Evolutionary conservation across 2,888 invertebrate species (phyloP), one percentile per base, ranked within the genome.

Genomic region (Ichneumoninae sp.): DNA sequence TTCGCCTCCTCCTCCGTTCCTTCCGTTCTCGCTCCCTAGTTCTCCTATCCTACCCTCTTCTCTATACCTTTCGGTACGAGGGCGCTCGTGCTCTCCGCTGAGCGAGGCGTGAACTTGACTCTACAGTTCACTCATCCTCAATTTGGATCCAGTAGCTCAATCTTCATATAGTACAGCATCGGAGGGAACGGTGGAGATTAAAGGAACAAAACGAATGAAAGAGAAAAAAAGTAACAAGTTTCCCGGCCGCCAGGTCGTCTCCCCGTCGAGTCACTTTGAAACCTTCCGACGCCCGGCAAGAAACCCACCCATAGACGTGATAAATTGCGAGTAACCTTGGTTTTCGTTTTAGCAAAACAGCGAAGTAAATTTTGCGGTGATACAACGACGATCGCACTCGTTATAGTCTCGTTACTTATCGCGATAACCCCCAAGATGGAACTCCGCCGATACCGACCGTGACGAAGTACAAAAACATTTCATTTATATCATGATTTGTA

Each of bases 401-500:
- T 74, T 62, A 47, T 47, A 62, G 74, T 74, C 74, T 19, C 62
- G 30, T 74, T 62, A 74, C 19, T 47, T 19, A 13, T n/a, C 22
- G 47, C 47, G 62, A 30, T 33, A 44, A 74, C 1, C 40, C 22
- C n/a, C 22, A 16, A 5, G 26, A 33, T 74, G n/a, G 4, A 74
- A 62, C 62, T 74, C 40, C n/a, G 36, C 47, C n/a, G 33, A 74
- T 19, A 74, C 30, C 60, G 0, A 47, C 26, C 62, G 62, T 62
- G 33, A 33, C 62, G 6, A 33, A 33, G 16, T 33, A 16, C 30
- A 30, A 13, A 62, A 66, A 30, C 19, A 33, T 33, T 57, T 44
- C n/a, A 68, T 57, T 77, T 19, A n/a, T 60, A 77, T 60, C n/a
- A 57, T 69, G 44, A 69, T 77, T 77, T 19, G n/a, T 8, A 76